Evolutionary conservation across 1,140 invertebrate genomes (phyloP).

Genomic region (Formica selysi): DNA sequence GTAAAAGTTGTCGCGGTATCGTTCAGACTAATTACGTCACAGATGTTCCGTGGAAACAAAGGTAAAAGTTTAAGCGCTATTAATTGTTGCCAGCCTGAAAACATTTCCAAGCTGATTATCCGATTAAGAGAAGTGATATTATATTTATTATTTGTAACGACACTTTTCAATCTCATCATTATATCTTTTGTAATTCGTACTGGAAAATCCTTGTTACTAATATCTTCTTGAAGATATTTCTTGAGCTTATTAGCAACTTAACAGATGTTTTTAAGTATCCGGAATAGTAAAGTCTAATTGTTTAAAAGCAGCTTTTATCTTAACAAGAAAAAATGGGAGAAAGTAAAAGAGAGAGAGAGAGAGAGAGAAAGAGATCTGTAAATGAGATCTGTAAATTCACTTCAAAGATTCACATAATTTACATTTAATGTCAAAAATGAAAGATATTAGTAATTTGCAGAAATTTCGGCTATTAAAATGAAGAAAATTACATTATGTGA

Average conservation of each 20-base stretch:
- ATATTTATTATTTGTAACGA: too few relatives aligned
- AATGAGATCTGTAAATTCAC: neutral
- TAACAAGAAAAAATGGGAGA: neutral
- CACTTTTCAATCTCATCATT: neutral
- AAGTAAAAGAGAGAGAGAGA: too few relatives aligned
- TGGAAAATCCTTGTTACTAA: neutral
- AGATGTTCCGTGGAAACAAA: neutral
- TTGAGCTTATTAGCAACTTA: neutral
- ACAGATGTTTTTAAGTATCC: too few relatives aligned
- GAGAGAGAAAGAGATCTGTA: neutral
- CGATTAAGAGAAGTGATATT: neutral
- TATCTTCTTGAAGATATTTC: neutral
- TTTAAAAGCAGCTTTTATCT: conserved; percentile 4
- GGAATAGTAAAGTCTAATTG: neutral
- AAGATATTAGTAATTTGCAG: neutral
- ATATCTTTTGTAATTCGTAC: neutral
- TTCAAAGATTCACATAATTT: neutral
- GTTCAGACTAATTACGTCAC: conserved; percentile 10
- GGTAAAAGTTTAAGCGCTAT: conserved; percentile 41
- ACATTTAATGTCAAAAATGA: conserved; percentile 9
- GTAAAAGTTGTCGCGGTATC: neutral
- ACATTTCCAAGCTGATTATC: neutral
- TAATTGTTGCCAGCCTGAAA: conserved; percentile 9
- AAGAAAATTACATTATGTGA: conserved; percentile 13
- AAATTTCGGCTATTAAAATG: conserved; percentile 14